Conservation (phyloP, 2,888 invertebrate genomes). For the Sphaerolaimus hirsutus region DNA sequence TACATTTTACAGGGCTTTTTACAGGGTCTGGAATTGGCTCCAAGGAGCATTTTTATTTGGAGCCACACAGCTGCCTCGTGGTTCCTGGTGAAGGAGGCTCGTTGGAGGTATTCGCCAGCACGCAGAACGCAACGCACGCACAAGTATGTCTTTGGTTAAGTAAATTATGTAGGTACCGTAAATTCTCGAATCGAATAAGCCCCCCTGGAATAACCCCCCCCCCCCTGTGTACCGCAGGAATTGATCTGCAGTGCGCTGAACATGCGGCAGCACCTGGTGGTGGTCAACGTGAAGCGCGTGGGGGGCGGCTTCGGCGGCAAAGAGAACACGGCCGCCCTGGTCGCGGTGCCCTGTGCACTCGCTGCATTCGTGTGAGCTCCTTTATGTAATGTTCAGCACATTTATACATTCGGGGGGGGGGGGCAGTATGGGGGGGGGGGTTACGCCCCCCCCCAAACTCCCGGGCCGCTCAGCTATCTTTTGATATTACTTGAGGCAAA, state of each 20-base stretch:
- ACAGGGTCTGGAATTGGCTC: conserved; percentile 59
- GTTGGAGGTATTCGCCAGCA: conserved; percentile 55
- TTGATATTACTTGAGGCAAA: too few species aligned
- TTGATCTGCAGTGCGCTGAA: conserved; percentile 45
- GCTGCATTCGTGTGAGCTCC: conserved; percentile 52
- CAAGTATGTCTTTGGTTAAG: too few species aligned
- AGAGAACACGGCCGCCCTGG: conserved; percentile 45
- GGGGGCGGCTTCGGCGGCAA: conserved; percentile 93
- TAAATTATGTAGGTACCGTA: too few species aligned
- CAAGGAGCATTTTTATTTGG: conserved; percentile 88
- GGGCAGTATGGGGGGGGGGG: too few species aligned
- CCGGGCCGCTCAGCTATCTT: too few species aligned
- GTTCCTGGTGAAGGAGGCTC: conserved; percentile 46
- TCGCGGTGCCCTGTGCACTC: conserved; percentile 49
- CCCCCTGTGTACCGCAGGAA: too few species aligned
- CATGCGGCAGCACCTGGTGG: conserved; percentile 44
- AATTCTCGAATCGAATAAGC: too few species aligned
- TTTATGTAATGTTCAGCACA: too few species aligned
- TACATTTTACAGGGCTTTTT: too few species aligned
- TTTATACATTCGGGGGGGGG: too few species aligned
- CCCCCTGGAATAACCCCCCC: too few species aligned
- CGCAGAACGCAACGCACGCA: conserved; percentile 36
- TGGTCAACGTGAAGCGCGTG: conserved; percentile 53
- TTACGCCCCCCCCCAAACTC: too few species aligned
- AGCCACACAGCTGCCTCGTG: conserved; percentile 40